Base-by-base conservation (phyloP, 2,888 invertebrate genomes). In the Crossocerus cetratus region DNA sequence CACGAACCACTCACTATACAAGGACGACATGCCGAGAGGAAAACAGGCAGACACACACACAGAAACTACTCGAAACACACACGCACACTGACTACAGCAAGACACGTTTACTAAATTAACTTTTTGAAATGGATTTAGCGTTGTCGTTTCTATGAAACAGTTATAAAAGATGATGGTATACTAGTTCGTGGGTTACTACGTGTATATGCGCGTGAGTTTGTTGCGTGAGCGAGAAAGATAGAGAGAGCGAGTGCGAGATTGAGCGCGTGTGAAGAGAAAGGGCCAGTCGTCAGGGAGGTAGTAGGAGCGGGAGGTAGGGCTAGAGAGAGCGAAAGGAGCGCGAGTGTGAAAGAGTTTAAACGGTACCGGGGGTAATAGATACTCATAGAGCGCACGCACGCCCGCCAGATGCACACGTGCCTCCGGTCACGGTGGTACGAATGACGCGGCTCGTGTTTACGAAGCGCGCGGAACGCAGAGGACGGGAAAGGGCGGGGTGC, bases 121-220 rank as follows among this genome's bases (percentile, higher is more conserved):
- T 79, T 77, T 76, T 81, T 71, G 67, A 79, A 81, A 81, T 79
- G 77, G 67, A 77, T 81, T 75, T 79, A 81, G 70, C 72, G 77
- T 81, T 77, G 77, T 72, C 75, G 77, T 81, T 81, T 81, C 77
- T 79, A 81, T 66, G 75, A 75, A 74, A 80, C 71, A 80, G 60
- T 80, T 78, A 73, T 61, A 59, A 75, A 66, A 32, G 32, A 32
- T 32, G 72, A 72, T 75, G 74, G 60, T 74, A 69, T 74, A 75
- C 74, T 70, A 75, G 75, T 69, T 74, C 56, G 72, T 67, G 63
- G 67, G 63, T 56, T 23, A 66, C 53, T 72, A 64, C 49, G 68
- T 60, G 60, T 54, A 49, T 53, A 64, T 16, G 49, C 32, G n/a
- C 13, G 54, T 54, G 44, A n/a, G 16, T 54, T 54, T 45, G 23